phyloP scores from a whole-genome alignment of 1,140 invertebrate species.

The Drosophila varians region DNA sequence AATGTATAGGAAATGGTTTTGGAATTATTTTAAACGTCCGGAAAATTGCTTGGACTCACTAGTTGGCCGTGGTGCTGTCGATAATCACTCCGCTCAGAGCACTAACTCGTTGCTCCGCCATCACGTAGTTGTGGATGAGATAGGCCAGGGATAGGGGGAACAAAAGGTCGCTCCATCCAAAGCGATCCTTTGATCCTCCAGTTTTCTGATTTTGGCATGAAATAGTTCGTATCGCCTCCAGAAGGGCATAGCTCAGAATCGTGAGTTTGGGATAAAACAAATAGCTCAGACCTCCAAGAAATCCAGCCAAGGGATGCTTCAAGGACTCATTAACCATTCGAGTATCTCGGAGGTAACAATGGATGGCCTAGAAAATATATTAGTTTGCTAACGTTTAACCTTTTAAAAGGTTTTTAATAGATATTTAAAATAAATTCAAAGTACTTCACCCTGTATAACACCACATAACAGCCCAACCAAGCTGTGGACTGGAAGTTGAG shows the following conservation, averaged over 20 bases:
- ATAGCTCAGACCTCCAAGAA: conserved; percentile 49
- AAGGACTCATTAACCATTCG: not conserved
- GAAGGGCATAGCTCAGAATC: conserved; percentile 50
- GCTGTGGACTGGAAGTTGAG: conserved; percentile 40
- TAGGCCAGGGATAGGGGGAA: conserved; percentile 45
- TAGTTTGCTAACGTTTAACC: no score
- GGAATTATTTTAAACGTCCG: not conserved
- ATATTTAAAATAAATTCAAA: not conserved
- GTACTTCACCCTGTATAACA: conserved; percentile 51
- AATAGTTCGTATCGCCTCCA: conserved; percentile 35
- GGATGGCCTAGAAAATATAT: conserved; percentile 13
- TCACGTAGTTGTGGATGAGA: conserved; percentile 46
- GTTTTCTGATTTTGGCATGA: conserved; percentile 11
- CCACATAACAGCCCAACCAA: conserved; percentile 53
- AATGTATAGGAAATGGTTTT: not conserved
- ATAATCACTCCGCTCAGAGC: conserved; percentile 30
- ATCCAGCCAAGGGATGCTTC: conserved; percentile 37
- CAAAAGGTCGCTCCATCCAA: conserved; percentile 25
- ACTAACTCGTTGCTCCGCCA: conserved; percentile 30
- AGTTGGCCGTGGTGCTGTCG: conserved; percentile 50
- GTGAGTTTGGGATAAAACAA: conserved; percentile 46
- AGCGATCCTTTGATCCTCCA: not conserved
- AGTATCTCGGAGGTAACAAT: conserved; percentile 29
- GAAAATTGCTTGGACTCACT: conserved; percentile 40
- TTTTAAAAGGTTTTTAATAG: not conserved